phyloP scores from a whole-genome alignment of 2,113 vertebrate species.

The Pluvianellus socialis region DNA sequence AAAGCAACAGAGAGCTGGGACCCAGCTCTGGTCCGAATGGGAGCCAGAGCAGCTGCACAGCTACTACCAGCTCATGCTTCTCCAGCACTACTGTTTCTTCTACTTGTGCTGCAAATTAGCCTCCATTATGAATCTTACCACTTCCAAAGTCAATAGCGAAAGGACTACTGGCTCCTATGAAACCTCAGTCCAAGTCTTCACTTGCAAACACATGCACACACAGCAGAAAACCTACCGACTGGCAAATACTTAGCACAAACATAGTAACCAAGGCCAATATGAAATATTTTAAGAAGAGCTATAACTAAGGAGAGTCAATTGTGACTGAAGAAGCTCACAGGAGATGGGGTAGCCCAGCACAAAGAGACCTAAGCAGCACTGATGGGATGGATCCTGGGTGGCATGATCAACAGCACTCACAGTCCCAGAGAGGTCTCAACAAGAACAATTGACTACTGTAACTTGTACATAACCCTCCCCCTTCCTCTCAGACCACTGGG shows the following conservation, averaged over 20 bases:
- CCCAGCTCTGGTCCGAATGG: not conserved
- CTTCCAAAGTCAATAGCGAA: not conserved
- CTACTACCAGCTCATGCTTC: not conserved
- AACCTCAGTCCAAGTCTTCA: not conserved
- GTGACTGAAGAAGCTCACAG: not conserved
- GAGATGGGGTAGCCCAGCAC: not conserved
- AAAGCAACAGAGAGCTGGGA: not conserved
- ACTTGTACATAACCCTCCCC: not conserved
- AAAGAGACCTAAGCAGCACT: not conserved
- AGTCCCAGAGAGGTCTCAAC: not conserved
- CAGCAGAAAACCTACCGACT: not conserved
- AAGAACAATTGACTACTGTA: not conserved
- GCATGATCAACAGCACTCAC: not conserved
- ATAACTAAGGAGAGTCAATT: not conserved
- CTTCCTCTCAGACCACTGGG: not conserved
- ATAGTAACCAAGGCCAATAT: not conserved
- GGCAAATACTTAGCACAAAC: not conserved
- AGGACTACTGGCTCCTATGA: not conserved
- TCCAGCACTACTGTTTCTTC: not conserved
- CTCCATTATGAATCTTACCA: not conserved
- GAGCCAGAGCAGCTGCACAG: not conserved
- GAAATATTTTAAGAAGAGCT: not conserved
- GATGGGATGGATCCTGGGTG: not conserved
- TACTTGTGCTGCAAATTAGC: not conserved
- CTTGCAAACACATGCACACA: not conserved